Evolutionary conservation across 2,113 vertebrate genomes (phyloP), one percentile per base, ranked within the genome.

Genomic region (Manacus vitellinus): DNA sequence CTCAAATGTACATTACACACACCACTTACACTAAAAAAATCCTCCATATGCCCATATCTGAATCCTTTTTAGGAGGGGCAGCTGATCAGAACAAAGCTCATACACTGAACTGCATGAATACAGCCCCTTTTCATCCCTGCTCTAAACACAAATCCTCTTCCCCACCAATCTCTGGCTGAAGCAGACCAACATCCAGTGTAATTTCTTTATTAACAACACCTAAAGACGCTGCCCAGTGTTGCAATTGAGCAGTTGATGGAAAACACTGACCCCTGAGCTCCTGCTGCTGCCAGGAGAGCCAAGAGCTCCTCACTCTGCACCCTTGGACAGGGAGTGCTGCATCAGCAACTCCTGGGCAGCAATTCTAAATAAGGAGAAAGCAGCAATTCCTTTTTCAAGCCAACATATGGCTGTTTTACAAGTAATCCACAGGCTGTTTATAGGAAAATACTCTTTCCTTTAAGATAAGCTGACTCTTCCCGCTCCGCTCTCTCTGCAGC

Each of bases 321-420:
- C 0, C 0, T 7, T 25, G 59, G 52, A 73, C 44, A 55, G 44
- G 37, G 31, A 75, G 6, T 85, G 95, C 92, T 92, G 82, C 75
- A 65, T 39, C 85, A 91, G 85, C 71, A 82, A 30, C 80, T 91
- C 49, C 63, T 73, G 59, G 10, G 6, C 54, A 88, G 47, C 88
- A 76, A 76, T 35, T 89, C 93, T 91, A 96, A 88, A 94, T 76
- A 95, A 94, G 87, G 94, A 61, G 62, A 86, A 78, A 82, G 58
- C 9, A 94, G 71, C 46, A 68, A 83, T 66, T 94, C 62, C 81
- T 88, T 89, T 82, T 51, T 28, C 67, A 46, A 88, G 88, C 52
- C 82, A 85, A 82, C 5, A 15, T 93, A 75, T 31, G 79, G 82
- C 44, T 79, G 92, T 87, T 92, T 88, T 88, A 88, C 66, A 93